These are phyloP conservation scores for Megastigmus dorsalis DNA, from an alignment of 2,888 invertebrate species.

Conservation along the genomic window DNA sequence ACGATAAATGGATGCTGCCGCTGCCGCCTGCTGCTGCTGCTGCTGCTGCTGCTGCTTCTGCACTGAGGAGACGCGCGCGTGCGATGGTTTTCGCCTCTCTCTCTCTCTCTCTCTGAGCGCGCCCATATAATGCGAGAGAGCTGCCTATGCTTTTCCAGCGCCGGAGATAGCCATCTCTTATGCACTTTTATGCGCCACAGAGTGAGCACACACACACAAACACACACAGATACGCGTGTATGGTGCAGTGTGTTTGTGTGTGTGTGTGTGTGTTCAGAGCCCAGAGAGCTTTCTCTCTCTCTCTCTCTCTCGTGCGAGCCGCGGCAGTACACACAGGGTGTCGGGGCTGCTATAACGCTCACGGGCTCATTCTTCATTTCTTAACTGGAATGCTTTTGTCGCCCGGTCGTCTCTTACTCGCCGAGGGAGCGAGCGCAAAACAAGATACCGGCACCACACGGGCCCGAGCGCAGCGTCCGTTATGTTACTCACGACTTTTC, in stretches of 20 bases:
- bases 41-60: constrained; percentile 11
- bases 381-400: constrained; percentile 53
- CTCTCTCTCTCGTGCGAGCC: neutral
- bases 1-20: constrained; percentile 68
- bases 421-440: neutral
- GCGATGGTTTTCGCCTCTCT: no score
- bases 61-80: neutral
- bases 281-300: constrained; percentile 26
- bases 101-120: constrained; percentile 56
- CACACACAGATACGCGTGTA: neutral
- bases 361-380: constrained; percentile 51
- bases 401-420: no score
- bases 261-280: neutral
- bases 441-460: neutral
- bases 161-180: constrained; percentile 72
- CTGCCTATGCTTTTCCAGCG: constrained; percentile 66
- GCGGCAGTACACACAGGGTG: neutral
- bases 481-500: neutral
- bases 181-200: constrained; percentile 71
- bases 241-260: neutral
- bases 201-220: constrained; percentile 52
- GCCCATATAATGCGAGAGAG: constrained; percentile 67
- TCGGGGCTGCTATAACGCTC: neutral
- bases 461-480: neutral
- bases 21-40: constrained; percentile 52